A percentile compares a stretch with the other conserved stretches of the same genome.
These are phyloP conservation scores for Brenthis daphne DNA, from an alignment of 2,888 invertebrate genomes.

Conservation along the genomic window DNA sequence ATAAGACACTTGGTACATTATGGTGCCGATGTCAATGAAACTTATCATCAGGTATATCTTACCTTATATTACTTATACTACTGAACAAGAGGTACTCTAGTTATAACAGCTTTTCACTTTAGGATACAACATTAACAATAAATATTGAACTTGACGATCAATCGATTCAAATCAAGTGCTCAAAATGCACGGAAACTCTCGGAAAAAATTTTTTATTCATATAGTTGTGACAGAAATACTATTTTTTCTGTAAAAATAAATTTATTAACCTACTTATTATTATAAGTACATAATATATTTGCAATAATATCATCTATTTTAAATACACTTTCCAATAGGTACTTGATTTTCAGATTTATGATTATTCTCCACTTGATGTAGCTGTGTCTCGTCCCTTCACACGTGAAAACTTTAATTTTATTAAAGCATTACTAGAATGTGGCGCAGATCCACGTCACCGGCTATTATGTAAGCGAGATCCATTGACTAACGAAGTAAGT, in stretches of 20 bases:
- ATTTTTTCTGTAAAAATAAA: too few relatives aligned
- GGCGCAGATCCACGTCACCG: conserved; percentile 57
- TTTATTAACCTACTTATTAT: too few relatives aligned
- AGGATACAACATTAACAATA: too few relatives aligned
- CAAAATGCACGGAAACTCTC: too few relatives aligned
- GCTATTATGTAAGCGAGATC: conserved; percentile 40
- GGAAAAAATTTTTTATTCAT: too few relatives aligned
- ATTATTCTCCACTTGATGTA: conserved; percentile 60
- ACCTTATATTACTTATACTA: neutral
- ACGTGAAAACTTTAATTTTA: conserved; percentile 52
- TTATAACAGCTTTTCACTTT: too few relatives aligned
- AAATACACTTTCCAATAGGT: neutral
- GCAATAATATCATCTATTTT: neutral
- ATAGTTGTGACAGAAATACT: too few relatives aligned
- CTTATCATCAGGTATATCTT: conserved; percentile 52
- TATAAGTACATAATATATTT: neutral
- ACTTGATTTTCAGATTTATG: conserved; percentile 48
- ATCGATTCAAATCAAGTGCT: too few relatives aligned
- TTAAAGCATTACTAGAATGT: conserved; percentile 55
- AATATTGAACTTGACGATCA: too few relatives aligned
- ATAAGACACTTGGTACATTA: conserved; percentile 52
- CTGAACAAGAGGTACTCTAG: too few relatives aligned
- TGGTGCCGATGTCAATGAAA: conserved; percentile 66
- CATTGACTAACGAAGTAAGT: conserved; percentile 29
- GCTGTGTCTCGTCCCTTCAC: conserved; percentile 58